Base-by-base conservation (phyloP, 2,113 vertebrate genomes). In the Mustela lutreola region DNA sequence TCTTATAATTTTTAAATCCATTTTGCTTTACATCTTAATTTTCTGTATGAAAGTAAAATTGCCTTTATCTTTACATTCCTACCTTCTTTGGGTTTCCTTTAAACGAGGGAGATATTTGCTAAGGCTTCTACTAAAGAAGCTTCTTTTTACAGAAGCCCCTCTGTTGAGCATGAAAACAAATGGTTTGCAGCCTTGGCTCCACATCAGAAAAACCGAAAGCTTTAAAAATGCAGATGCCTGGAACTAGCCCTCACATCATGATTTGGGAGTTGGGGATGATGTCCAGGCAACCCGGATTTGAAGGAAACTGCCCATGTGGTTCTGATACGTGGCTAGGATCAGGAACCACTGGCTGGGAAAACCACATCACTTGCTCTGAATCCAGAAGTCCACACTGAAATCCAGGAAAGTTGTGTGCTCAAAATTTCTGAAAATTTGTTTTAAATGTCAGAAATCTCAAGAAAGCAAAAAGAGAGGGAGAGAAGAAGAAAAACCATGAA, bases 31-130 rank as follows among this genome's bases (percentile, higher is more conserved):
- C 56, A 73, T 18, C 50, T 19, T 58, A 28, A 71, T 95, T 85
- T 97, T 91, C 65, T n/a, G 11, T 56, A 31, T 91, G 39, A 93
- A 85, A 89, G 67, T 76, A 31, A 89, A 91, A 71, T 70, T 58
- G 65, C 39, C 31, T 92, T 71, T 91, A 26, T 71, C 10, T 93
- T 90, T 85, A 92, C 71, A 79, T 91, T 36, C 42, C 18, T 12
- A 79, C 1, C 70, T 90, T 67, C 5, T n/a, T 78, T 73, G 50
- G 22, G 9, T 62, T 83, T 93, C 11, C 14, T 92, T 95, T 96
- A 89, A n/a, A 11, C 0, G 3, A 91, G 21, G 70, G 92, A 36
- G n/a, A 31, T 31, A 7, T 62, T 94, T 62, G n/a, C 15, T 63
- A 79, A 81, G 91, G 10, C 73, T 78, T 65, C 48, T 21, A 6